These are phyloP conservation scores for Lytechinus variegatus DNA, from an alignment of 35 echinoderm and acorn worm genomes.

Conservation along the genomic window DNA sequence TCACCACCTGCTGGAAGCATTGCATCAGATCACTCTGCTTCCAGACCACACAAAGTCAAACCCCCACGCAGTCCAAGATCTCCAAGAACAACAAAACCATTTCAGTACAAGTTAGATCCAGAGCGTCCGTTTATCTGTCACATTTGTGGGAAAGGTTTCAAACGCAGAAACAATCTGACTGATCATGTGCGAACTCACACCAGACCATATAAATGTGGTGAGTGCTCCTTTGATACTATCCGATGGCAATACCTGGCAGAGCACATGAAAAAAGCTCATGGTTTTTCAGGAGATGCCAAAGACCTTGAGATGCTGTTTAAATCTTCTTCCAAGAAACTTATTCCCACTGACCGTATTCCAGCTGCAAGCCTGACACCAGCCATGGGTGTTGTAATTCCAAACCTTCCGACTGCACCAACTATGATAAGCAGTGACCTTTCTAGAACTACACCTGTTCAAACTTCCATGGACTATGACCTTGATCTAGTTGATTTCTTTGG, in stretches of 20 bases:
- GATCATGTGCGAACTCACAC: constrained; percentile 96
- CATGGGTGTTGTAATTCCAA: neutral
- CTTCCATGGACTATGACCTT: constrained; percentile 58
- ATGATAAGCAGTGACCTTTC: constrained; percentile 49
- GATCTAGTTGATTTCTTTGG: constrained; percentile 90
- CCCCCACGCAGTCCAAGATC: constrained; percentile 48
- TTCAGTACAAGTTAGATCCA: constrained; percentile 38
- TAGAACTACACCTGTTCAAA: constrained; percentile 17
- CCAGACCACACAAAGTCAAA: neutral
- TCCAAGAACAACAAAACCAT: constrained; percentile 38
- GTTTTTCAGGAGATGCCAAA: constrained; percentile 87
- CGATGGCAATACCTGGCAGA: constrained; percentile 94
- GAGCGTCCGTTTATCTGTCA: constrained; percentile 94
- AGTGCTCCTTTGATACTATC: constrained; percentile 90
- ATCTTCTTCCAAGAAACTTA: constrained; percentile 86
- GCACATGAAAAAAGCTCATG: constrained; percentile 84
- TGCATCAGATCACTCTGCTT: constrained; percentile 1
- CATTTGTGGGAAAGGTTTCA: constrained; percentile 97
- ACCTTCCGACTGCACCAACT: constrained; percentile 23
- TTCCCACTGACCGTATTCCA: constrained; percentile 92
- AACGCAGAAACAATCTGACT: constrained; percentile 87
- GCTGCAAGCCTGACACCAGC: constrained; percentile 72
- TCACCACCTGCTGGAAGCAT: constrained; percentile 44
- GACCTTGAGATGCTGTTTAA: constrained; percentile 92
- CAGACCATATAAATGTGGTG: constrained; percentile 90